phyloP scores from a whole-genome alignment of 2,888 invertebrate genomes.

The Ichneumoninae sp. region DNA sequence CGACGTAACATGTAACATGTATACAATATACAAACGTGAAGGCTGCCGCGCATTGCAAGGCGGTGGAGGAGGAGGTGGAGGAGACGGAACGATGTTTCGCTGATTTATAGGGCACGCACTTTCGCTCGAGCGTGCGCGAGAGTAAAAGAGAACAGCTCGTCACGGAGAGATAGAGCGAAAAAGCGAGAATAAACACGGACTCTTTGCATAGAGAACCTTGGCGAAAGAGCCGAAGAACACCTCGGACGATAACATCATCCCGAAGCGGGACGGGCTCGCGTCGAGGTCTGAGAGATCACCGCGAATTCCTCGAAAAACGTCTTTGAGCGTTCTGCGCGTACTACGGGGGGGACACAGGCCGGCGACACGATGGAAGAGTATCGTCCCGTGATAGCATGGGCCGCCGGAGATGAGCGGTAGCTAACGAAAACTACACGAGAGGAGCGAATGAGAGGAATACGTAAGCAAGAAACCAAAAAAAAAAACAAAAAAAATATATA shows the following conservation, averaged over 20 bases:
- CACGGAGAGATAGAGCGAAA: constrained; percentile 51
- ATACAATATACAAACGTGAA: constrained; percentile 27
- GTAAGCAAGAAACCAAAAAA: constrained; percentile 10
- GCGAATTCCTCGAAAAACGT: constrained; percentile 70
- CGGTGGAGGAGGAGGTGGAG: constrained; percentile 11
- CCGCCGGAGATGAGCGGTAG: constrained; percentile 36
- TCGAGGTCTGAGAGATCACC: constrained; percentile 70
- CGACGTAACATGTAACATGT: constrained; percentile 27
- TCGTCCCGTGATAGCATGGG: constrained; percentile 30
- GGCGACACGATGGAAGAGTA: constrained; percentile 39
- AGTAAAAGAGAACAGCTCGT: constrained; percentile 32
- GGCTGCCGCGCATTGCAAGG: constrained; percentile 46
- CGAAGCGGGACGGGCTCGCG: constrained; percentile 55
- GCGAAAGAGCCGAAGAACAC: constrained; percentile 55
- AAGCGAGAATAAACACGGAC: constrained; percentile 38
- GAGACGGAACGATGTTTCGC: constrained; percentile 70
- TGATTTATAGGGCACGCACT: constrained; percentile 78
- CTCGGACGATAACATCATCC: constrained; percentile 69
- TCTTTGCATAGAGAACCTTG: constrained; percentile 27
- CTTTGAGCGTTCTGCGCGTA: constrained; percentile 66
- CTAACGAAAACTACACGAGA: constrained; percentile 19
- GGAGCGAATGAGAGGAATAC: constrained; percentile 40
- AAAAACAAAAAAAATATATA: constrained; percentile 7
- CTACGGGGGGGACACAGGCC: constrained; percentile 43
- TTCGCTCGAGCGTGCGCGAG: constrained; percentile 62